phyloP scores from a whole-genome alignment of 2,797 vertebrate genomes.

The Brachymystax lenok region DNA sequence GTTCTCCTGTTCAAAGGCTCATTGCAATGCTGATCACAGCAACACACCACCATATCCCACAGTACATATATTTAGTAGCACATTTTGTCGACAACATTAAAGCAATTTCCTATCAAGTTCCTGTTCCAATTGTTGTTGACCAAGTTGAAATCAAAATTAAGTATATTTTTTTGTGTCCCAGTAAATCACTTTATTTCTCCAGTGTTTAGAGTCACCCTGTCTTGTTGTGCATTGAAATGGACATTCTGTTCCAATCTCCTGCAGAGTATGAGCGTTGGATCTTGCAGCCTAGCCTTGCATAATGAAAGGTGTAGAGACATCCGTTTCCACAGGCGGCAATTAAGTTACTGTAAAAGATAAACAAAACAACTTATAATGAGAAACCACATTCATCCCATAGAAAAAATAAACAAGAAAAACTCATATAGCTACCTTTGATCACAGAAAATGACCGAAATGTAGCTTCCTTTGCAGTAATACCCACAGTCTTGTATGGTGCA shows the following conservation, averaged over 20 bases:
- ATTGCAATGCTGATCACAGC: constrained; percentile 1
- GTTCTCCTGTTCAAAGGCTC: constrained; percentile 21
- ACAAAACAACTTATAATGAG: constrained; percentile 69
- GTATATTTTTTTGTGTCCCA: constrained; percentile 14
- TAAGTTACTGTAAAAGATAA: constrained; percentile 67
- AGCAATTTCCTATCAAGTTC: constrained; percentile 24
- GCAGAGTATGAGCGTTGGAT: constrained; percentile 59
- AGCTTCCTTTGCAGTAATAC: constrained; percentile 37
- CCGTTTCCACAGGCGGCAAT: constrained; percentile 72
- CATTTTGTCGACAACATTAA: constrained; percentile 27
- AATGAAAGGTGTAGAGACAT: constrained; percentile 70
- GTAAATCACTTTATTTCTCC: constrained; percentile 33
- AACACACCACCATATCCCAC: constrained; percentile 16
- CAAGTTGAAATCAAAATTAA: constrained; percentile 43
- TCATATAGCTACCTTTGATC: constrained; percentile 56
- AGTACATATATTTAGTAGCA: constrained; percentile 5
- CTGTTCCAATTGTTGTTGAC: neutral
- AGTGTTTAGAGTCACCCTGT: constrained; percentile 31
- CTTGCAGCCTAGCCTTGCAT: constrained; percentile 48
- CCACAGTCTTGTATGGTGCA: constrained; percentile 32
- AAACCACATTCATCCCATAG: constrained; percentile 39
- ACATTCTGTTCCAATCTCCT: constrained; percentile 44
- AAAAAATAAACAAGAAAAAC: constrained; percentile 33
- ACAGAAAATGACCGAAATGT: constrained; percentile 40
- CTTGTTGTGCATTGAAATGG: constrained; percentile 33